Base-by-base conservation (phyloP, 2,888 invertebrate species). In the Amiota communis region DNA sequence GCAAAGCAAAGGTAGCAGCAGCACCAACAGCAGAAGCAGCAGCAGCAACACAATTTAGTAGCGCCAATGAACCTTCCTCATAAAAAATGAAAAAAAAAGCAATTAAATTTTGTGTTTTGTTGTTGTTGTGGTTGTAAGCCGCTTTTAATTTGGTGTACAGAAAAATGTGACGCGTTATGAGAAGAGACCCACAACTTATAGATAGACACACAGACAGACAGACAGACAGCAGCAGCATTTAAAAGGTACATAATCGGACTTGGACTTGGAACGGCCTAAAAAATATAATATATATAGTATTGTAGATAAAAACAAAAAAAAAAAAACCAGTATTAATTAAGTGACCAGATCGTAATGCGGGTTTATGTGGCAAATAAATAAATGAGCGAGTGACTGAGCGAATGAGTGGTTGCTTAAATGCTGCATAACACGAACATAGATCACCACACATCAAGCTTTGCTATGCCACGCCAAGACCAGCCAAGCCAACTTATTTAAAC, bases 331-430 rank as follows among this genome's bases (percentile, higher is more conserved):
- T 78, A 73, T 85, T 83, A 83, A 83, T 83, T 83, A 85, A 85
- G 83, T 83, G 20, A 59, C 59, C 15, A 53, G 12, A 76, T 80
- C 83, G 82, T 83, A 85, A 83, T 83, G 86, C 86, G 83, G 86
- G 86, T 84, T 84, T 84, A 80, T 81, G 83, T 82, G 81, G 84
- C 79, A 80, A 72, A 78, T 53, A 68, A 51, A 59, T 11, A 20
- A 11, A 59, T 17, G 59, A 17, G 11, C 17, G 20, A 59, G 59
- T 15, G n/a, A 11, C 13, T 51, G 13, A 51, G 53, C 10, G 12
- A 51, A 4, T 51, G 53, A n/a, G 53, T 51, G 53, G 11, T 12
- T 20, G 20, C 20, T 36, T 36, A 36, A 36, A 36, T 36, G 36
- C 36, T 36, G 36, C 36, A 36, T 36, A 36, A 36, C 36, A 36